Evolutionary conservation across 2,797 vertebrate species (phyloP).

Genomic region (Manis pentadactyla): DNA sequence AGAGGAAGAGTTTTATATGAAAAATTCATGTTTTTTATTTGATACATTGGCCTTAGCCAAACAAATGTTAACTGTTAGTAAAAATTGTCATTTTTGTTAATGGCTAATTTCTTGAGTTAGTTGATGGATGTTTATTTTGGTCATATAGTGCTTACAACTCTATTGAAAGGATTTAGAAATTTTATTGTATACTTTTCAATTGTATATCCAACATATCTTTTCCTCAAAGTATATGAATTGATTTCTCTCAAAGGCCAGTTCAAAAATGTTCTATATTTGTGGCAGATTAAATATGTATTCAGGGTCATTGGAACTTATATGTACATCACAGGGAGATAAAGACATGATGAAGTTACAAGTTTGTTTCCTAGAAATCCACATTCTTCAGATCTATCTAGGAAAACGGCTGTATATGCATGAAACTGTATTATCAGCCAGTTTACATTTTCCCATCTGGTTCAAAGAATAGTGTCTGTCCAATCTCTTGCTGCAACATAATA

Average conservation of each 20-base stretch:
- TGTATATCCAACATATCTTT: background rate
- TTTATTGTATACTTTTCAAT: background rate
- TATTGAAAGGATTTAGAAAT: background rate
- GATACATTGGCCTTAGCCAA: background rate
- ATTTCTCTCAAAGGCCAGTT: constrained; percentile 23
- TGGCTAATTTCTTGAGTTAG: background rate
- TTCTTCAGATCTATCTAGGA: background rate
- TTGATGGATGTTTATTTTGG: background rate
- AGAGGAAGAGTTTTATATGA: background rate
- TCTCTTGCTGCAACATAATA: constrained; percentile 19
- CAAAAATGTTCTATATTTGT: background rate
- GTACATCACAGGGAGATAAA: background rate
- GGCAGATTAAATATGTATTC: background rate
- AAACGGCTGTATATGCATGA: background rate
- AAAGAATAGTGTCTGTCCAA: constrained; percentile 17
- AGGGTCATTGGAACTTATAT: background rate
- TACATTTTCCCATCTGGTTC: constrained; percentile 13
- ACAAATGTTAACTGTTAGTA: background rate
- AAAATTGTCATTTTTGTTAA: background rate
- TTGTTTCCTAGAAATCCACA: constrained; percentile 36
- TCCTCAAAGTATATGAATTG: constrained; percentile 15
- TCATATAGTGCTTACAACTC: background rate
- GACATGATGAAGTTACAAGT: background rate
- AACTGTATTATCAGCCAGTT: background rate
- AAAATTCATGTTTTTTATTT: constrained; percentile 10